A percentile compares a stretch with the other conserved stretches of the same genome.
Conservation (phyloP, 2,888 invertebrate genomes). For the Hypercompe scribonia region DNA sequence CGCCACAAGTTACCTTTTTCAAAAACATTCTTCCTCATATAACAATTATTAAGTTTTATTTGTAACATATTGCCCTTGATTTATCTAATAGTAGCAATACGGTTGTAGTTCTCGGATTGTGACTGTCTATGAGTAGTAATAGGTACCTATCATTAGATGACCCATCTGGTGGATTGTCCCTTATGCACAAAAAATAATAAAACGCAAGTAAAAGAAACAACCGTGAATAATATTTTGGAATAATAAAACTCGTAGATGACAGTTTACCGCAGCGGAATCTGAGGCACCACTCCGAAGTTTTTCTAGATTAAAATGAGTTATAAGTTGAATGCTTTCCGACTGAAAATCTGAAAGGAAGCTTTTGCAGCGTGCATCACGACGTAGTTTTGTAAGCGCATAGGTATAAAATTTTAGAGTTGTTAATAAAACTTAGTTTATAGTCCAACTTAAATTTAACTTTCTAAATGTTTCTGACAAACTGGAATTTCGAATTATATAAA, state of each 20-base stretch:
- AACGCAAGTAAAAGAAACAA: not conserved
- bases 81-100: too few species aligned
- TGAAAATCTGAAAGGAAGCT: not conserved
- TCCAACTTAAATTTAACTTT: too few species aligned
- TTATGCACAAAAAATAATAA: not conserved
- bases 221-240: not conserved
- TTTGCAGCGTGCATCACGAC: not conserved
- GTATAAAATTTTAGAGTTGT: not conserved
- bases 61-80: too few species aligned
- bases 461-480: not conserved
- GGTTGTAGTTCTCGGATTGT: too few species aligned
- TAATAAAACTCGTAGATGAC: conserved; percentile 5
- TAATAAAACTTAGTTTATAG: not conserved
- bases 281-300: conserved; percentile 1
- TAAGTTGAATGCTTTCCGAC: not conserved
- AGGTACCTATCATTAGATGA: too few species aligned
- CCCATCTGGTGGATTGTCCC: not conserved
- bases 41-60: too few species aligned
- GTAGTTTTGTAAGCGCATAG: not conserved
- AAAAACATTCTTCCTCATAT: too few species aligned
- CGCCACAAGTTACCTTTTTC: too few species aligned
- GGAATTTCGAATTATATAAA: not conserved
- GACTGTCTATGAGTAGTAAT: too few species aligned
- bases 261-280: conserved; percentile 10
- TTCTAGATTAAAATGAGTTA: conserved; percentile 11